These are phyloP conservation scores for Drosophila mauritiana DNA, from an alignment of 1,140 invertebrate species.

Conservation along the genomic window DNA sequence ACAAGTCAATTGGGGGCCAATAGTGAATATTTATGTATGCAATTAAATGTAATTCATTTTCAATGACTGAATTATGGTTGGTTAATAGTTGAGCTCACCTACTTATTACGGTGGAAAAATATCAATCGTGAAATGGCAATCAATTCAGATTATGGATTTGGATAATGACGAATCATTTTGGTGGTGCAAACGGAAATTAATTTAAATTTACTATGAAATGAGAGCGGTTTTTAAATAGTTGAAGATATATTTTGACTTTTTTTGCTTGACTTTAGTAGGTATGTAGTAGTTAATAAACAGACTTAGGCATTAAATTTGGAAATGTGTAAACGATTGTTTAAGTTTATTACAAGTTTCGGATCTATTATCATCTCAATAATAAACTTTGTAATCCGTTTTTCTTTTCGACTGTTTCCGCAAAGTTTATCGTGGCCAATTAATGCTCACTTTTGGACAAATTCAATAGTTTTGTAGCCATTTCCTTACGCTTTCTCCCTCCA, in stretches of 20 bases:
- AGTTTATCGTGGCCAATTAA: constrained; percentile 60
- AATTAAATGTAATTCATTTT: constrained; percentile 66
- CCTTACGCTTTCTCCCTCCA: constrained; percentile 21
- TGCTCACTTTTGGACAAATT: constrained; percentile 59
- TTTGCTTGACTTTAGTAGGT: too few species aligned
- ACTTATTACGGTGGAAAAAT: constrained; percentile 19
- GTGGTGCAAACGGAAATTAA: neutral
- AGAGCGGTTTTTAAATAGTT: too few species aligned
- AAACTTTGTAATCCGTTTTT: neutral
- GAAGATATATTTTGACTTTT: too few species aligned
- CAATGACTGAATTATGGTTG: constrained; percentile 54
- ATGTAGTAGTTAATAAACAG: too few species aligned
- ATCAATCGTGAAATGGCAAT: constrained; percentile 21
- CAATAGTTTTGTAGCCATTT: constrained; percentile 47
- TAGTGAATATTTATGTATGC: constrained; percentile 30
- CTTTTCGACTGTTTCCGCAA: neutral
- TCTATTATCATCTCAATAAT: neutral
- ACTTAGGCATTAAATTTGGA: too few species aligned
- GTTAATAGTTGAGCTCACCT: constrained; percentile 50
- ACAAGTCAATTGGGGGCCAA: constrained; percentile 43
- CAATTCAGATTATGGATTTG: constrained; percentile 6
- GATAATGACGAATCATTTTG: neutral
- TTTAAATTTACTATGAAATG: neutral
- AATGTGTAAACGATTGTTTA: too few species aligned
- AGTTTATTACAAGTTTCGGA: too few species aligned